These are phyloP conservation scores for Lindbergichthys nudifrons DNA, from an alignment of 2,797 vertebrate species.

Conservation along the genomic window DNA sequence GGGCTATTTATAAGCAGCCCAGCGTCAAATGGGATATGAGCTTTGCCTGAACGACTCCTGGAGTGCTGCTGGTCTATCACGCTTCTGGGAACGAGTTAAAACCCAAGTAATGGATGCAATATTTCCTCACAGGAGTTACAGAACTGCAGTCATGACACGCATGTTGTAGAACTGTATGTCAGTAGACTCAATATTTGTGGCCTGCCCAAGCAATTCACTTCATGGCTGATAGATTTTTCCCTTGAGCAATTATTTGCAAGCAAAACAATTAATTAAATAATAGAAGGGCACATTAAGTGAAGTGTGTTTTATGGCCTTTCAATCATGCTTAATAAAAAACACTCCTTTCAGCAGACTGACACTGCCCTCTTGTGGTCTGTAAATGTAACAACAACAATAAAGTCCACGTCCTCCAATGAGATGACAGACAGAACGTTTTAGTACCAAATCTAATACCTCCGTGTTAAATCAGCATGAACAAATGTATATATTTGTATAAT, in stretches of 20 bases:
- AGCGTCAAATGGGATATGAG: constrained; percentile 75
- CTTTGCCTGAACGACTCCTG: constrained; percentile 76
- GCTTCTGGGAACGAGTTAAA: constrained; percentile 60
- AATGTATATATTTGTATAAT: neutral
- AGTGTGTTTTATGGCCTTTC: constrained; percentile 8
- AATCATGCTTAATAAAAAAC: neutral
- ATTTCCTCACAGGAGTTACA: constrained; percentile 40
- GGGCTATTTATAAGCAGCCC: constrained; percentile 80
- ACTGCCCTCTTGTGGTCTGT: constrained; percentile 75
- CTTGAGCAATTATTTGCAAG: constrained; percentile 6
- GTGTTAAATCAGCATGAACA: constrained; percentile 10
- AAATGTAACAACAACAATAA: constrained; percentile 35
- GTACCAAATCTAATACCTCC: constrained; percentile 35
- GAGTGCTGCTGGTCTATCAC: constrained; percentile 66
- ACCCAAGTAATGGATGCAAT: constrained; percentile 55
- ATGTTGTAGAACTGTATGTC: constrained; percentile 1
- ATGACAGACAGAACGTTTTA: constrained; percentile 5
- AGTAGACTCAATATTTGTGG: constrained; percentile 11
- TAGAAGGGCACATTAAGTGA: constrained; percentile 7
- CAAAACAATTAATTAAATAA: constrained; percentile 34
- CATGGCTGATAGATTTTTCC: neutral
- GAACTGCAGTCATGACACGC: constrained; percentile 24
- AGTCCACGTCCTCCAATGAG: neutral
- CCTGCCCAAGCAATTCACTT: constrained; percentile 3
- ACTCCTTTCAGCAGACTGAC: constrained; percentile 18